phyloP scores from a whole-genome alignment of 30 jellyfish, hydroid and myxozoan genomes.

The Chrysaora quinquecirrha region DNA sequence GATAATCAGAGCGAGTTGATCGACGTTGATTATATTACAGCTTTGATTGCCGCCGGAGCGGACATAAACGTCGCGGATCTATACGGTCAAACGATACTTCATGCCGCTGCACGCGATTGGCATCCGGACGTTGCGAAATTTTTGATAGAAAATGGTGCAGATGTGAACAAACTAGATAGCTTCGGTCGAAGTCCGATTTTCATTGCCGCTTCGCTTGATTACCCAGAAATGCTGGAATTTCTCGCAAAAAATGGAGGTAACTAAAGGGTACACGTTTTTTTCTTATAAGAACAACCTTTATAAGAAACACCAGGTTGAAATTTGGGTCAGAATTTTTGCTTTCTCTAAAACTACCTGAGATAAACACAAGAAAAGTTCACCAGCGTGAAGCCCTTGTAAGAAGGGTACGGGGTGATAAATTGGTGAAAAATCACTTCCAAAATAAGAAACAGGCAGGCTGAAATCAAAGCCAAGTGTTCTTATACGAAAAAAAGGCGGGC shows the following conservation, averaged over 20 bases:
- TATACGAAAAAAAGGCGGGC: no score
- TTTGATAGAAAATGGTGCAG: conserved; percentile 60
- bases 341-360: no score
- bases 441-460: no score
- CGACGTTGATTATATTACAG: conserved; percentile 31
- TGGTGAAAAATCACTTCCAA: no score
- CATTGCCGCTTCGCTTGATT: conserved; percentile 40
- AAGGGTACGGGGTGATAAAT: no score
- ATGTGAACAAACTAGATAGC: conserved; percentile 35
- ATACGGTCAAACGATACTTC: conserved; percentile 72
- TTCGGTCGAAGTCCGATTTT: conserved; percentile 63
- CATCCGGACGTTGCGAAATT: conserved; percentile 66
- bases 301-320: no score
- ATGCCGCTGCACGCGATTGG: conserved; percentile 84
- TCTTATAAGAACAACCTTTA: no score
- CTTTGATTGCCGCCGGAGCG: conserved; percentile 60
- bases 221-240: conserved; percentile 59
- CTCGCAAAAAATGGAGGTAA: conserved; percentile 63
- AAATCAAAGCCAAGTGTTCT: no score
- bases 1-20: conserved; percentile 23
- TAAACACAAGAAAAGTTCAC: no score
- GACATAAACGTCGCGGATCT: conserved; percentile 61
- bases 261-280: no score
- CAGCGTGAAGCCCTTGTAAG: no score
- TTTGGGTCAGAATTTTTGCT: no score